Evolutionary conservation across 2,888 invertebrate genomes (phyloP).

Genomic region (Tromatobia lineatoria): DNA sequence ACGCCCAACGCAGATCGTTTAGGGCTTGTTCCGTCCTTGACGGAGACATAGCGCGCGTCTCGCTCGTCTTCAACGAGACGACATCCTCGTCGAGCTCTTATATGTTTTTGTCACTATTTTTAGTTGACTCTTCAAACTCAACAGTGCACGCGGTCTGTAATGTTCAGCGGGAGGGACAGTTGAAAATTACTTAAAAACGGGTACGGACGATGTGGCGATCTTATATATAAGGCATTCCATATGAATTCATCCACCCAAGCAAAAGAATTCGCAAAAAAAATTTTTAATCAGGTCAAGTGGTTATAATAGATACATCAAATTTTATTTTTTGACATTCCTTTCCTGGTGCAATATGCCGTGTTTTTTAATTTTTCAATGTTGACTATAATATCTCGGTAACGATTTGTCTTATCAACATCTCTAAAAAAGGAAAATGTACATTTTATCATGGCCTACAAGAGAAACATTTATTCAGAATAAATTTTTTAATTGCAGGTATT

Average conservation of each 20-base stretch:
- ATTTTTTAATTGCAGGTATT: too few species aligned
- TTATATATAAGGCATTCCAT: neutral
- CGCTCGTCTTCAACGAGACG: conserved; percentile 33
- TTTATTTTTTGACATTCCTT: too few species aligned
- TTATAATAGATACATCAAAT: too few species aligned
- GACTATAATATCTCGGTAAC: too few species aligned
- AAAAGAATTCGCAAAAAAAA: too few species aligned
- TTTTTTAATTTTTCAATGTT: too few species aligned
- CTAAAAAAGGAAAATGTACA: too few species aligned
- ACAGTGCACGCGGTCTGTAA: conserved; percentile 14
- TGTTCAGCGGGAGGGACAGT: conserved; percentile 17
- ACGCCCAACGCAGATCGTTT: conserved; percentile 34
- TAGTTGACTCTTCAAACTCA: conserved; percentile 8
- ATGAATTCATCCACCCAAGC: neutral
- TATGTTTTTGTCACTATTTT: neutral
- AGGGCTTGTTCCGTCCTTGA: conserved; percentile 42
- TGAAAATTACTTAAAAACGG: conserved; percentile 43
- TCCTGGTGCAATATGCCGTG: too few species aligned
- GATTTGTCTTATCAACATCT: too few species aligned
- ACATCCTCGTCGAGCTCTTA: conserved; percentile 34
- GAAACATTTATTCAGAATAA: too few species aligned
- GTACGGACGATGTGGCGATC: conserved; percentile 42
- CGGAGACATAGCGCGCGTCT: conserved; percentile 26
- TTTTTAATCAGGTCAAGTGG: too few species aligned
- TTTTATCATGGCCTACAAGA: too few species aligned